These are phyloP conservation scores for Zaprionus inermis DNA, from an alignment of 1,140 invertebrate species.

Conservation along the genomic window DNA sequence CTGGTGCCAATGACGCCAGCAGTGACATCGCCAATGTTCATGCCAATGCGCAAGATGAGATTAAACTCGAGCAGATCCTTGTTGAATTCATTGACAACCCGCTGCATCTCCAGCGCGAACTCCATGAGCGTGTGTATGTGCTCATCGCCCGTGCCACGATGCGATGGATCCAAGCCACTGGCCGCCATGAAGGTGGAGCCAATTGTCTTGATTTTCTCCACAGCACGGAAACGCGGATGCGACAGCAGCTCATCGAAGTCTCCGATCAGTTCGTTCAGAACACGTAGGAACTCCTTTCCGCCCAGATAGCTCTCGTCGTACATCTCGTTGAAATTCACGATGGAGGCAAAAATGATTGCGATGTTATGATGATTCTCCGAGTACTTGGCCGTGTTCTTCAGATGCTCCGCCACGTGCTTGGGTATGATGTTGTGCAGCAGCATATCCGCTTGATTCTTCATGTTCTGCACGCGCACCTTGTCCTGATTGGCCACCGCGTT, in stretches of 20 bases:
- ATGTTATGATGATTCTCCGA: slow-evolving; percentile 97
- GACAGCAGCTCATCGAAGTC: slow-evolving; percentile 97
- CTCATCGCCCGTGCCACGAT: slow-evolving; percentile 88
- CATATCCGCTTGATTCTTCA: slow-evolving; percentile 98
- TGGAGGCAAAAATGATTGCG: slow-evolving; percentile 97
- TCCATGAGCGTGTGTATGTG: slow-evolving; percentile 95
- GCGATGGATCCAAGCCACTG: slow-evolving; percentile 93
- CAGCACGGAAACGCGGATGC: slow-evolving; percentile 91
- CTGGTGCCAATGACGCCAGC: slow-evolving; percentile 98
- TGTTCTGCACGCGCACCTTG: slow-evolving; percentile 92
- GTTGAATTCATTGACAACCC: slow-evolving; percentile 95
- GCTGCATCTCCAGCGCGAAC: slow-evolving; percentile 94
- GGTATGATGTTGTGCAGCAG: slow-evolving; percentile 98
- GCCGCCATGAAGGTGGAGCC: slow-evolving; percentile 99
- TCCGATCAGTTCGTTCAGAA: slow-evolving; percentile 96
- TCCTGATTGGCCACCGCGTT: slow-evolving; percentile 95
- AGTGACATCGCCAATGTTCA: slow-evolving; percentile 95
- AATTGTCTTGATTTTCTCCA: slow-evolving; percentile 99
- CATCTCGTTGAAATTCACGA: slow-evolving; percentile 98
- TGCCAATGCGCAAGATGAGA: slow-evolving; percentile 94
- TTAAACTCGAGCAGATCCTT: slow-evolving; percentile 94
- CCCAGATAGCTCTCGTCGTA: slow-evolving; percentile 98
- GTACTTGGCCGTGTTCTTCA: slow-evolving; percentile 97
- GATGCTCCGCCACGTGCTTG: slow-evolving; percentile 95
- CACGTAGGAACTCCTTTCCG: slow-evolving; percentile 95